Evolutionary conservation across 2,113 vertebrate species (phyloP).

Genomic region (Thryonomys swinderianus): DNA sequence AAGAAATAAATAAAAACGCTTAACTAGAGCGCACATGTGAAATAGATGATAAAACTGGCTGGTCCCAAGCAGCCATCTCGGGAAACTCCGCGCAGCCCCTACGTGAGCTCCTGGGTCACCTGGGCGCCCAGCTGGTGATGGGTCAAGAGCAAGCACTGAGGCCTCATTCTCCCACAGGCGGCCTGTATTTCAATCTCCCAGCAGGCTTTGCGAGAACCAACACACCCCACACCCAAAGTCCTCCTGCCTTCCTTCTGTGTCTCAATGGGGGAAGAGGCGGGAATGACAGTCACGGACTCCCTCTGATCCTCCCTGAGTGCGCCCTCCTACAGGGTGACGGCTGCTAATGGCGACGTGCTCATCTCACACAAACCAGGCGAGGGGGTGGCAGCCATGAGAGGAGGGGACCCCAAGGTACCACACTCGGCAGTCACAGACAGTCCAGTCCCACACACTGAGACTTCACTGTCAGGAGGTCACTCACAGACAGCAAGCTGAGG

Average conservation of each 20-base stretch:
- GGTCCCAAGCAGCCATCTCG: rapidly evolving
- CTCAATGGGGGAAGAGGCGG: neutral
- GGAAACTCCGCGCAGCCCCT: rapidly evolving
- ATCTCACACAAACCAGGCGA: neutral
- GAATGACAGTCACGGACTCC: neutral
- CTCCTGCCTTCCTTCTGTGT: neutral
- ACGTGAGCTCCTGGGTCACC: neutral
- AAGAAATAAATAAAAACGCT: neutral
- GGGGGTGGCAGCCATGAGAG: neutral
- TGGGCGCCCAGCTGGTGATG: rapidly evolving
- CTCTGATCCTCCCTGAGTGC: neutral
- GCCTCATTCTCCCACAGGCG: neutral
- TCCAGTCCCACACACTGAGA: neutral
- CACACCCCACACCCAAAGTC: neutral
- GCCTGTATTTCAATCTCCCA: neutral
- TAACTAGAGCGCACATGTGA: neutral
- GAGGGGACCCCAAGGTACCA: neutral
- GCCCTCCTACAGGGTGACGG: neutral
- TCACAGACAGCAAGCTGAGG: neutral
- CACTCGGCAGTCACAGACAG: neutral
- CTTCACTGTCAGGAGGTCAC: neutral
- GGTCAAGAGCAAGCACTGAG: neutral
- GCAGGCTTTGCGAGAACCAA: neutral
- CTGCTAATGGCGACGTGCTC: neutral
- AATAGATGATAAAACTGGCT: no score